Evolutionary conservation across 2,888 invertebrate genomes (phyloP).

Genomic region (Laspeyria flexula): DNA sequence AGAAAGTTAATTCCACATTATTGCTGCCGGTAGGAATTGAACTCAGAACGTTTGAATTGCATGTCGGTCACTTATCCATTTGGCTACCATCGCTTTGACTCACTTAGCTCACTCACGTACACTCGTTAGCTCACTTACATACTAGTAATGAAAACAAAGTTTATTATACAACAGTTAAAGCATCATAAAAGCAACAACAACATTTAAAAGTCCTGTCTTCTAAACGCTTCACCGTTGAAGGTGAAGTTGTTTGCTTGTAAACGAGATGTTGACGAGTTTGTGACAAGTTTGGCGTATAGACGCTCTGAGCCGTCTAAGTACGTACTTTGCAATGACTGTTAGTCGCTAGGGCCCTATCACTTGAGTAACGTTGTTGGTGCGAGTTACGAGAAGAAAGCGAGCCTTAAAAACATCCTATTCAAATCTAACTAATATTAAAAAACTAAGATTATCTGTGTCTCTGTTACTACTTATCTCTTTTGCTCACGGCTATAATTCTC

Average conservation of each 20-base stretch:
- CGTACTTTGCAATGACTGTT: conserved; percentile 38
- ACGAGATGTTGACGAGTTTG: conserved; percentile 34
- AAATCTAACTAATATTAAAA: too few relatives aligned
- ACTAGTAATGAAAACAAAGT: not conserved
- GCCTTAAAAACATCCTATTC: not conserved
- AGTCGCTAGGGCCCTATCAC: conserved; percentile 40
- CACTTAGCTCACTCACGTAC: too few relatives aligned
- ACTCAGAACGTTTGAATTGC: too few relatives aligned
- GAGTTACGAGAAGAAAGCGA: not conserved
- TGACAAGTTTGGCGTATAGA: conserved; percentile 26
- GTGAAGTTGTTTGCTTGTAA: conserved; percentile 34
- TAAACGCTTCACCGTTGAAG: not conserved
- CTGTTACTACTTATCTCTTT: too few relatives aligned
- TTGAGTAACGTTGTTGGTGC: conserved; percentile 18
- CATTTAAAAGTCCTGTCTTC: conserved; percentile 7
- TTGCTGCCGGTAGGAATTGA: too few relatives aligned
- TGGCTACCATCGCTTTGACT: too few relatives aligned
- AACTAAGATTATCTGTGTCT: too few relatives aligned
- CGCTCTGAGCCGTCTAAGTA: conserved; percentile 37
- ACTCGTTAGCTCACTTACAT: too few relatives aligned
- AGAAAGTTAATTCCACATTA: too few relatives aligned
- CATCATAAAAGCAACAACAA: not conserved
- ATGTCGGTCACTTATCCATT: too few relatives aligned
- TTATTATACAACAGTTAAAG: not conserved
- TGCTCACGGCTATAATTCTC: too few relatives aligned